Base-by-base conservation (phyloP, 2,797 vertebrate species). In the Pampus argenteus region DNA sequence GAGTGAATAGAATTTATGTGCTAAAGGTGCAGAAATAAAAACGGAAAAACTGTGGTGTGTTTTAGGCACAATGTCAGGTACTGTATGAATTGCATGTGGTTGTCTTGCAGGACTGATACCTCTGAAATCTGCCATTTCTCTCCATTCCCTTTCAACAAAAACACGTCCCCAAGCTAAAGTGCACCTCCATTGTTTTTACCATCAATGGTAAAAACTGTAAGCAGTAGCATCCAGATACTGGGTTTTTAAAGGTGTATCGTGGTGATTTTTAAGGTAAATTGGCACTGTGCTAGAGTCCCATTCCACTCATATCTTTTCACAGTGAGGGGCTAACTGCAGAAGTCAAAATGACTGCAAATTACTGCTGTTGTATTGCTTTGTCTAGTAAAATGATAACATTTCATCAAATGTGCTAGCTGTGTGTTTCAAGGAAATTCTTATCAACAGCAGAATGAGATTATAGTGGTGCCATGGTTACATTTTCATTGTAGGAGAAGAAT, bases 61-160 rank as follows among this genome's bases (percentile, higher is more conserved):
- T 89, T 90, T 84, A 84, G 81, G 85, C 84, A 71, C 69, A 75
- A 89, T 87, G 87, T 88, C 81, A 86, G 85, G 80, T 90, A 84
- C 72, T 86, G 87, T 91, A 89, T 90, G 91, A 92, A 94, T 92
- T 89, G 94, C 93, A 91, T 92, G 91, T 91, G 88, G 93, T 94
- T 95, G 89, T 91, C 91, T 94, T 94, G 89, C 93, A 95, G 94
- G 93, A 93, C 91, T 93, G 91, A 93, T 92, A 83, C 91, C 86
- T 94, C 88, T 92, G 90, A 93, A 94, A 94, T 91, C 91, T 89
- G 89, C 88, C 82, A 88, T 93, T 91, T 93, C 89, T 92, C 88
- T 90, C 83, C 86, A 80, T 94, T 93, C 87, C 84, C 92, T 93
- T 93, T 95, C 87, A 94, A 94, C 89, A 92, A 89, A 92, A 92